These are phyloP conservation scores for Azemiops feae DNA, from an alignment of 2,113 vertebrate genomes.

Conservation along the genomic window DNA sequence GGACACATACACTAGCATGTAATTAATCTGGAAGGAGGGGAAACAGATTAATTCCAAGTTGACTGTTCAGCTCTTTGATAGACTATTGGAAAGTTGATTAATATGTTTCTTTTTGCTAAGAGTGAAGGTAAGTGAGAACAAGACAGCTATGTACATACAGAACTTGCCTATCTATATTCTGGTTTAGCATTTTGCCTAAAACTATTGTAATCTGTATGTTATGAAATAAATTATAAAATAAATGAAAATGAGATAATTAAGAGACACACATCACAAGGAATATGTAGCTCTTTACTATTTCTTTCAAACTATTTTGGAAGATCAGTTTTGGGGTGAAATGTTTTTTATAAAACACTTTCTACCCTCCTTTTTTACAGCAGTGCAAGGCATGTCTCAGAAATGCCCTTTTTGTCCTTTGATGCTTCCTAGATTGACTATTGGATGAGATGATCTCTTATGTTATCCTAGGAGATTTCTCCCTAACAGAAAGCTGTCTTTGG, in stretches of 20 bases:
- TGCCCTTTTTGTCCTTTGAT: neutral
- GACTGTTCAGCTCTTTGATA: neutral
- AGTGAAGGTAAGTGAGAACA: neutral
- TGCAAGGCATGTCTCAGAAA: neutral
- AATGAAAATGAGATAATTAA: neutral
- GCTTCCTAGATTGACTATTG: neutral
- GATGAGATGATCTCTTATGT: neutral
- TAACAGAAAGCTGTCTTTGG: neutral
- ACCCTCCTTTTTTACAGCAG: neutral
- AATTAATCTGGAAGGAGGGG: neutral
- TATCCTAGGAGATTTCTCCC: neutral
- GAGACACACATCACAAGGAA: neutral
- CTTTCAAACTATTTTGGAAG: neutral
- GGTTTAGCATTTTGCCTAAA: neutral
- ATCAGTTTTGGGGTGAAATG: neutral
- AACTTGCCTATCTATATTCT: neutral
- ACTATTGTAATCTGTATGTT: neutral
- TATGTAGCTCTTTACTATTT: neutral
- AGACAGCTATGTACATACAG: neutral
- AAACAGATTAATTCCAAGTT: neutral
- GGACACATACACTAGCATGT: neutral
- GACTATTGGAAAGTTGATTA: neutral
- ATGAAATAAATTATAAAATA: neutral
- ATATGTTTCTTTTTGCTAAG: neutral
- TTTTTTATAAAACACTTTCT: neutral